A percentile compares a stretch with the other conserved stretches of the same genome.
phyloP scores from a whole-genome alignment of 2,113 vertebrate genomes.

The Ailurus styani region DNA sequence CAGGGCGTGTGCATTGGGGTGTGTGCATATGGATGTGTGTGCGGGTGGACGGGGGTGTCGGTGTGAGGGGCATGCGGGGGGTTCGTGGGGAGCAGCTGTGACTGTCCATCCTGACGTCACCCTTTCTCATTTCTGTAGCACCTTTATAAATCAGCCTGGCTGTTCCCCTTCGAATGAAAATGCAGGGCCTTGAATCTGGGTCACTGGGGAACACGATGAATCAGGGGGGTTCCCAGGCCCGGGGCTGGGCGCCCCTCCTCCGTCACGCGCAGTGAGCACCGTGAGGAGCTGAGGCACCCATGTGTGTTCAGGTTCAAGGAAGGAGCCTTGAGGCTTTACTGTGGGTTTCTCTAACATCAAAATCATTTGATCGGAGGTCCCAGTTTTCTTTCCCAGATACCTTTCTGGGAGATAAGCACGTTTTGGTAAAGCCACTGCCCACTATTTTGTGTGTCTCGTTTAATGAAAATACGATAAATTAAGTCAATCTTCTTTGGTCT shows the following conservation, averaged over 20 bases:
- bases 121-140: not conserved
- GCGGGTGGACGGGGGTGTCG: not conserved
- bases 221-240: not conserved
- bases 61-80: not conserved
- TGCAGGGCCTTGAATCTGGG: not conserved
- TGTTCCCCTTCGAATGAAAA: not conserved
- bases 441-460: accelerated
- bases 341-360: not conserved
- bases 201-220: accelerated
- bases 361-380: accelerated
- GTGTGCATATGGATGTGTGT: not conserved
- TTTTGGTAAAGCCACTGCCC: not conserved
- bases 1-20: not conserved
- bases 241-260: not conserved
- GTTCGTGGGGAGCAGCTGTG: too few relatives aligned
- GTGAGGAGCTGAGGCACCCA: accelerated
- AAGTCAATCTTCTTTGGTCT: not conserved
- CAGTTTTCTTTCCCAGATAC: not conserved
- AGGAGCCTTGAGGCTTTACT: not conserved
- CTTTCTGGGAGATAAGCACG: not conserved
- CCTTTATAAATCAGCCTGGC: not conserved
- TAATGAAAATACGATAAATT: accelerated
- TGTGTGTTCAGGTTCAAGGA: accelerated
- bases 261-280: too few relatives aligned
- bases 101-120: accelerated